Conservation (phyloP, 2,113 vertebrate genomes). For the Ceuthmochares aereus region DNA sequence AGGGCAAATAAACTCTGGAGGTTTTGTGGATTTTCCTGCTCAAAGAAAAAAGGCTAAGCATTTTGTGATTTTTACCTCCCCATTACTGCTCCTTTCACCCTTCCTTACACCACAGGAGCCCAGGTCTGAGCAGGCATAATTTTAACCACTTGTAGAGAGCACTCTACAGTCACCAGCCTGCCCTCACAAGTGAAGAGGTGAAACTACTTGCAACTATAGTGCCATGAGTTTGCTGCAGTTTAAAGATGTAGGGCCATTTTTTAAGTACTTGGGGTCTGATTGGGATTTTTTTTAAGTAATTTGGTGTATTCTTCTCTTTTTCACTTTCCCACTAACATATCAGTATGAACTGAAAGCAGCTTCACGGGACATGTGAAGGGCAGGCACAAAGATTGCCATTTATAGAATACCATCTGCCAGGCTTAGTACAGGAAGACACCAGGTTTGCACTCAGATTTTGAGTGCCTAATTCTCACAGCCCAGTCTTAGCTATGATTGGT, state of each 20-base stretch:
- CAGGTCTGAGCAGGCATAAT: neutral
- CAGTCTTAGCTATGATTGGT: neutral
- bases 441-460: neutral
- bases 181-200: neutral
- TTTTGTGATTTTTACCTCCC: neutral
- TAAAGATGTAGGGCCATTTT: neutral
- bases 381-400: neutral
- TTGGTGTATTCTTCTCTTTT: neutral
- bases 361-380: neutral
- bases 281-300: neutral
- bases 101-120: neutral
- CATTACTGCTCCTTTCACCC: neutral
- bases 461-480: neutral
- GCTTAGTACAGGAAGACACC: neutral
- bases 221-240: neutral
- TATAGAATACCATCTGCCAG: rapidly evolving
- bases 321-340: neutral
- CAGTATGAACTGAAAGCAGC: neutral
- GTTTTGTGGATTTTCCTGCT: neutral
- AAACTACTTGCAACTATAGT: neutral
- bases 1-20: neutral
- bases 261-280: neutral
- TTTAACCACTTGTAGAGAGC: neutral
- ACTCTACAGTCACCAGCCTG: neutral
- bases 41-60: neutral